Evolutionary conservation across 2,113 vertebrate species (phyloP).

Genomic region (Dicentrarchus labrax): DNA sequence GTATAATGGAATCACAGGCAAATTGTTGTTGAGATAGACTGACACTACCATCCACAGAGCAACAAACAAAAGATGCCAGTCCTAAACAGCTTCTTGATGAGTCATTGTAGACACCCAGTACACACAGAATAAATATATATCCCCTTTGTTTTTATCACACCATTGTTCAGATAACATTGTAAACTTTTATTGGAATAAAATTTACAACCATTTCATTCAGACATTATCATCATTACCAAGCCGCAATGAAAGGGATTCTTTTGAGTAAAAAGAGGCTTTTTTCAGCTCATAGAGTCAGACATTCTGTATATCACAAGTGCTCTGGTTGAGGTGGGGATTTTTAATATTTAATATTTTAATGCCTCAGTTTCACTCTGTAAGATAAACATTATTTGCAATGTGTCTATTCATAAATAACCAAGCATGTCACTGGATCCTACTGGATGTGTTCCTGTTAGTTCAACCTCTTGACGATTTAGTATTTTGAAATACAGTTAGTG

Average conservation of each 20-base stretch:
- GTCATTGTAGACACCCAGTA: neutral
- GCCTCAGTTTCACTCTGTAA: neutral
- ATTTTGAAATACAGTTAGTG: constrained; percentile 12
- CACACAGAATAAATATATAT: neutral
- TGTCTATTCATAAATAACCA: constrained; percentile 5
- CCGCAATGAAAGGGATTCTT: neutral
- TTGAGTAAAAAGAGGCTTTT: neutral
- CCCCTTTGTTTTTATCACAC: neutral
- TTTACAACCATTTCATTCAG: neutral
- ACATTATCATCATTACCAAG: neutral
- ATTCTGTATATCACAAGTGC: neutral
- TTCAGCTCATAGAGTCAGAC: neutral
- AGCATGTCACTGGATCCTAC: neutral
- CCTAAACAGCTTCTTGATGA: neutral
- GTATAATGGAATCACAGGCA: too few species aligned
- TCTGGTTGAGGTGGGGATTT: neutral
- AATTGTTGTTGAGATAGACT: neutral
- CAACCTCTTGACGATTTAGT: neutral
- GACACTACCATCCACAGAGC: neutral
- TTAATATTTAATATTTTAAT: too few species aligned
- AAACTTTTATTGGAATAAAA: neutral
- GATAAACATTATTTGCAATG: constrained; percentile 7
- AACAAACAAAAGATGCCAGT: neutral
- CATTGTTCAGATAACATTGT: neutral
- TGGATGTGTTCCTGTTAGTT: neutral